Evolutionary conservation across 2,113 vertebrate species (phyloP), one percentile per base, ranked within the genome.

Genomic region (Castor canadensis): DNA sequence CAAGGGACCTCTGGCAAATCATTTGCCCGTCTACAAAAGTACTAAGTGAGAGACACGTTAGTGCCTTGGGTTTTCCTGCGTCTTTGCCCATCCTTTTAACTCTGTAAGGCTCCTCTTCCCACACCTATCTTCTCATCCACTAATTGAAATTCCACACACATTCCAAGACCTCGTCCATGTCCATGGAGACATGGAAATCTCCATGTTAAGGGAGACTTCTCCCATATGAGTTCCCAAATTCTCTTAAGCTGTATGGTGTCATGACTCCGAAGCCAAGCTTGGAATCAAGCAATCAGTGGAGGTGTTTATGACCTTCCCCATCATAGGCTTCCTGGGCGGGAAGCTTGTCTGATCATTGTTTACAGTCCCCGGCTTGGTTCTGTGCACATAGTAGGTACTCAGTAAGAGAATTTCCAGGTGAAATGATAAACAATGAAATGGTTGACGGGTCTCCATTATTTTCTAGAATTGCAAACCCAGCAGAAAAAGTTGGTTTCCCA

Each of bases 401-500:
- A 32, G 11, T 58, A 69, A 11, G 26, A 45, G 81, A 45, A 45
- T 90, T 86, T 40, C 84, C 8, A 28, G 30, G 24, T 11, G 43
- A 69, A 91, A 58, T 64, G 45, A n/a, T 72, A 62, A 81, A 43
- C 60, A 75, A 66, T 49, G 56, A 93, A 30, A 84, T 72, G n/a
- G 58, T 43, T 58, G 56, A 62, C 76, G 5, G 3, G 17, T 40
- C 22, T 80, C n/a, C 43, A 16, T 73, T 62, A 79, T 90, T 92
- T 88, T 75, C 75, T 83, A 60, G 85, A 96, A 75, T 32, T 77
- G 45, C 35, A 84, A 54, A 47, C 11, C 52, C 56, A 35, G 56
- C 47, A 62, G 86, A 71, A 94, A 94, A 97, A 95, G 92, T 81
- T 81, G 91, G 35, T 71, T 95, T 80, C 71, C 91, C 13, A 3